phyloP scores from a whole-genome alignment of 2,797 vertebrate genomes.

The Orestias chungarensis region DNA sequence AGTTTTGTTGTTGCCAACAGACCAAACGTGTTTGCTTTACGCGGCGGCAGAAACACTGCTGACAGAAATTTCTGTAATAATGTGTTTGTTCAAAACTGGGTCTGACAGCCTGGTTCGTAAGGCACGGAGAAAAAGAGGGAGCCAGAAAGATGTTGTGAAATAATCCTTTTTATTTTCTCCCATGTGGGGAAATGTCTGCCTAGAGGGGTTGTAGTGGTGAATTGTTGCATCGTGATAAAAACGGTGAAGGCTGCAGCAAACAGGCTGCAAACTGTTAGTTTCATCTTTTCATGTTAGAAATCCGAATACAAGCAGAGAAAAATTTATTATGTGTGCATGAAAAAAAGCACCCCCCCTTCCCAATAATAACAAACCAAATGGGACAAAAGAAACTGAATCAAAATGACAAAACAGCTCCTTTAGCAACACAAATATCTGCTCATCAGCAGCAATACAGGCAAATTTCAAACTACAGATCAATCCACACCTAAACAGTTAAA shows the following conservation, averaged over 20 bases:
- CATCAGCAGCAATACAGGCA: constrained; percentile 65
- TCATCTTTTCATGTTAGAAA: constrained; percentile 72
- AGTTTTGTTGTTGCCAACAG: constrained; percentile 13
- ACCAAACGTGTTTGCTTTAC: constrained; percentile 26
- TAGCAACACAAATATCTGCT: constrained; percentile 77
- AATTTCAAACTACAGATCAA: constrained; percentile 77
- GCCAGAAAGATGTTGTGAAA: constrained; percentile 64
- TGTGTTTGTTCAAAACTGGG: constrained; percentile 85
- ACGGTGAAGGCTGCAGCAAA: constrained; percentile 77
- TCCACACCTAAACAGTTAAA: not conserved
- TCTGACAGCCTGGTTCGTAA: constrained; percentile 80
- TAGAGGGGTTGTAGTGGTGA: constrained; percentile 70
- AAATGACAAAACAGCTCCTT: constrained; percentile 64
- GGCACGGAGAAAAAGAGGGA: constrained; percentile 75
- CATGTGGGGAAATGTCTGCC: constrained; percentile 53
- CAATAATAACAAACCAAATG: constrained; percentile 69
- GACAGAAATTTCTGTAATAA: constrained; percentile 72
- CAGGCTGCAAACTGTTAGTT: constrained; percentile 78
- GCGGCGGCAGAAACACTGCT: constrained; percentile 40
- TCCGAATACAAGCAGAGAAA: constrained; percentile 52
- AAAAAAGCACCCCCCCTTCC: no score
- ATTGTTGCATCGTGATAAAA: constrained; percentile 77
- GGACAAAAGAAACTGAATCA: constrained; percentile 40
- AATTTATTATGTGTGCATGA: constrained; percentile 86
- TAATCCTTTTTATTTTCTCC: constrained; percentile 45